These are phyloP conservation scores for Chloroceryle aenea DNA, from an alignment of 2,113 vertebrate genomes.

Conservation along the genomic window DNA sequence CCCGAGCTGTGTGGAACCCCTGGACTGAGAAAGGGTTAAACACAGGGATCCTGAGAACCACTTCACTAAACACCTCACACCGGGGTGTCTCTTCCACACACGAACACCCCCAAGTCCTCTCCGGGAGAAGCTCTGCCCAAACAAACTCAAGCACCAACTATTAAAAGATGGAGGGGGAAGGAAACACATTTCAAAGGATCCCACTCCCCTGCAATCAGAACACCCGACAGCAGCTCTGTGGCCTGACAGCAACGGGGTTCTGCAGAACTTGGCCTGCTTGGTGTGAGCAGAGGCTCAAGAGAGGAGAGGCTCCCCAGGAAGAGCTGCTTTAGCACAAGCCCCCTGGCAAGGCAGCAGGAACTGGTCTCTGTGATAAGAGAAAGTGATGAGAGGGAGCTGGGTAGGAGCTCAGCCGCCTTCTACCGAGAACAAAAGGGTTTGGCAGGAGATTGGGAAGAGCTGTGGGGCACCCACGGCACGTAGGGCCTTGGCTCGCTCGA, in stretches of 20 bases:
- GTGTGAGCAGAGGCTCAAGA: background rate
- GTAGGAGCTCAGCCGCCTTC: background rate
- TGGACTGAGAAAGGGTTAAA: fast-evolving
- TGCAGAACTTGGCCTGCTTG: background rate
- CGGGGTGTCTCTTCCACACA: background rate
- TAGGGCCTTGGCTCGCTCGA: background rate
- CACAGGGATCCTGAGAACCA: background rate
- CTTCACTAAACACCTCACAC: background rate
- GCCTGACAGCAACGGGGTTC: background rate
- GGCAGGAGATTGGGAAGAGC: background rate
- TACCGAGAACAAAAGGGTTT: background rate
- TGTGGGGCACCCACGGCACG: background rate
- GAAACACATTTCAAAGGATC: background rate
- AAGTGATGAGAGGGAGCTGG: background rate
- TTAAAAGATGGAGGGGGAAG: fast-evolving
- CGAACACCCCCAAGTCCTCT: background rate
- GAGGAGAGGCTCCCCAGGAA: background rate
- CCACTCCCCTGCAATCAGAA: background rate
- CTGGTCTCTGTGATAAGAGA: background rate
- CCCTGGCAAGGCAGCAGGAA: background rate
- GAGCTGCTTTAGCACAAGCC: background rate
- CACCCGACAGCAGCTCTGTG: fast-evolving
- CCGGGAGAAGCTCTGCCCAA: background rate
- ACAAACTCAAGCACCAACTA: background rate
- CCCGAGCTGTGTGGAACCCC: fast-evolving